Percentiles rank a stretch among this genome's conserved stretches.
phyloP scores from a whole-genome alignment of 2,113 vertebrate species.

The Orycteropus afer region DNA sequence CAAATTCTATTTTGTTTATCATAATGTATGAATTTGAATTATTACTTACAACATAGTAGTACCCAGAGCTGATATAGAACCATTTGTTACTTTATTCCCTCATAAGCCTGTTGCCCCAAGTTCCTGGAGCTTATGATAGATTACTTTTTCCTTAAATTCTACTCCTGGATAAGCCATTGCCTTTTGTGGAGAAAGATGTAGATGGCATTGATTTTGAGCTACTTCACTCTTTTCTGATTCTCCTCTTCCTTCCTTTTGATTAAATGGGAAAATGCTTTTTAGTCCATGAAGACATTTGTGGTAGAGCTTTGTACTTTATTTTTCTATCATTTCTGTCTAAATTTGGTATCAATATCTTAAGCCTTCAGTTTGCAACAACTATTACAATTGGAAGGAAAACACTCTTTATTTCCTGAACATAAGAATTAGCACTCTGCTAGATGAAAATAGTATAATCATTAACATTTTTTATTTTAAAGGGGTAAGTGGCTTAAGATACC shows the following conservation, averaged over 20 bases:
- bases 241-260: conserved; percentile 25
- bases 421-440: not conserved
- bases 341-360: conserved; percentile 14
- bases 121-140: not conserved
- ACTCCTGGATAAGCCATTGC: not conserved
- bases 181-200: conserved; percentile 28
- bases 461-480: conserved; percentile 51
- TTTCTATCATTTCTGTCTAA: not conserved
- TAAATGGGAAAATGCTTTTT: conserved; percentile 31
- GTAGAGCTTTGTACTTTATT: not conserved
- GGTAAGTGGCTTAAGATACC: conserved; percentile 32
- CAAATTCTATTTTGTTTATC: conserved; percentile 27
- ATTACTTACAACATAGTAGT: not conserved
- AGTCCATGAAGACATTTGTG: not conserved
- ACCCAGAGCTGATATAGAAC: not conserved
- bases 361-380: not conserved
- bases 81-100: not conserved
- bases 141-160: not conserved
- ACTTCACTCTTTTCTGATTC: not conserved
- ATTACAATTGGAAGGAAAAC: not conserved
- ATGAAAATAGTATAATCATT: not conserved
- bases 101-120: not conserved
- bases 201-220: not conserved
- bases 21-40: not conserved
- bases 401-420: conserved; percentile 27